Conservation (phyloP, 2,888 invertebrate genomes). For the Drosophila mercatorum region DNA sequence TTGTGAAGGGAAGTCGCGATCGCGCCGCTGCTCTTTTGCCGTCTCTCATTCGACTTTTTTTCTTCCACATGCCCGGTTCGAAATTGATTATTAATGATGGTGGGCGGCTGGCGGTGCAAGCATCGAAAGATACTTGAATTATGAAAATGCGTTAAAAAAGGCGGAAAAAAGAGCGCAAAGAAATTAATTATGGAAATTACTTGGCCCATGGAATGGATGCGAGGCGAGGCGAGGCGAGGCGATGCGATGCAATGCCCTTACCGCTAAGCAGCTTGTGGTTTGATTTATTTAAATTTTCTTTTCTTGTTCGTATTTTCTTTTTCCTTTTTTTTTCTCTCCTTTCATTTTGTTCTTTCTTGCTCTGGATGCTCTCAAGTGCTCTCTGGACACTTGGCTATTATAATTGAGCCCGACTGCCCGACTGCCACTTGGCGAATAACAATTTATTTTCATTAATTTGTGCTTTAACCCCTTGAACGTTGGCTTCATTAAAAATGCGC, state of each 20-base stretch:
- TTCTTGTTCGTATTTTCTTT: conserved; percentile 29
- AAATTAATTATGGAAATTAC: conserved; percentile 84
- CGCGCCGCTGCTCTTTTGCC: conserved; percentile 15
- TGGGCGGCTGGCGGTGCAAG: conserved; percentile 14
- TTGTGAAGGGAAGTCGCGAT: neutral
- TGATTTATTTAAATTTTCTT: conserved; percentile 71
- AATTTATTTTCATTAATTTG: conserved; percentile 84
- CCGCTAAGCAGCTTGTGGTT: conserved; percentile 73
- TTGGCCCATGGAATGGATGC: conserved; percentile 35
- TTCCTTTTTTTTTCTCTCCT: conserved; percentile 4
- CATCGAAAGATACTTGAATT: conserved; percentile 47
- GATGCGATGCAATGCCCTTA: neutral
- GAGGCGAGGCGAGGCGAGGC: too few species aligned
- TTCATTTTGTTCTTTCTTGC: neutral
- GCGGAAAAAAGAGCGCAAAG: conserved; percentile 68
- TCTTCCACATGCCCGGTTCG: conserved; percentile 21
- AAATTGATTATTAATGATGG: conserved; percentile 78
- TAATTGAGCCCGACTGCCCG: conserved; percentile 26
- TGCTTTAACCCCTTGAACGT: conserved; percentile 73
- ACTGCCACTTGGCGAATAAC: conserved; percentile 64
- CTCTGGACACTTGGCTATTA: conserved; percentile 54
- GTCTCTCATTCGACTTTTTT: neutral
- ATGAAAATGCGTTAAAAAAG: conserved; percentile 70
- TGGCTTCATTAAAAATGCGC: conserved; percentile 74
- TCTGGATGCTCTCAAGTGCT: conserved; percentile 23